Percentiles rank a stretch among this genome's conserved stretches.
Evolutionary conservation across 2,888 invertebrate species (phyloP).

Genomic region (Endomychus coccineus): DNA sequence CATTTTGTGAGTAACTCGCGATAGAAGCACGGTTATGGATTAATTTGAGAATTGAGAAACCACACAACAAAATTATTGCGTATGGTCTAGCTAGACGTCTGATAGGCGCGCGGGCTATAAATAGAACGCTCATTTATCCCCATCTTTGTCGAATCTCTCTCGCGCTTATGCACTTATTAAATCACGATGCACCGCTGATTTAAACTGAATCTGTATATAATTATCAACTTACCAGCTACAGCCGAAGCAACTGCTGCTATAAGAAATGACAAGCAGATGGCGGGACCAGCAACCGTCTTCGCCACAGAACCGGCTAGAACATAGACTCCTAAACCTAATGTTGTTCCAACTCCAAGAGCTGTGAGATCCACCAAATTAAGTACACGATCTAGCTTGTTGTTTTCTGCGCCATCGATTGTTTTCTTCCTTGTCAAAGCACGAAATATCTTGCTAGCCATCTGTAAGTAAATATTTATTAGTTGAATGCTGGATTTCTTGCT

Average conservation of each 20-base stretch:
- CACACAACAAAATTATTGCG: conserved; percentile 3
- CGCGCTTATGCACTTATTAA: too few species aligned
- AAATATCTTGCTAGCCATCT: conserved; percentile 12
- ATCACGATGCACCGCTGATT: background rate
- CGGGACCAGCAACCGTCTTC: conserved; percentile 80
- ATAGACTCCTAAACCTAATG: conserved; percentile 90
- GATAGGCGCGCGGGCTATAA: too few species aligned
- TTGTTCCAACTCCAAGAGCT: conserved; percentile 78
- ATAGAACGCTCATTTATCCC: too few species aligned
- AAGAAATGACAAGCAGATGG: conserved; percentile 82
- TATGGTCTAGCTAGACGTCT: too few species aligned
- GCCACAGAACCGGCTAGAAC: conserved; percentile 88
- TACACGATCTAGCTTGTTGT: conserved; percentile 5
- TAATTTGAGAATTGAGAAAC: too few species aligned
- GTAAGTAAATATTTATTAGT: too few species aligned
- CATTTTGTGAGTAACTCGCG: too few species aligned
- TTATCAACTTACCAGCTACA: conserved; percentile 77
- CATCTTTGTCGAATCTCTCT: too few species aligned
- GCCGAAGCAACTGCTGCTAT: conserved; percentile 89
- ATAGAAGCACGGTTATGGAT: too few species aligned
- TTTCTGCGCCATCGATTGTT: conserved; percentile 2
- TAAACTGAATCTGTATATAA: too few species aligned
- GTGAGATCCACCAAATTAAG: conserved; percentile 78
- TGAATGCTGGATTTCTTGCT: too few species aligned
- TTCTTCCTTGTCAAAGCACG: conserved; percentile 12